phyloP scores from a whole-genome alignment of 1,140 invertebrate species.

The Neodiprion lecontei region DNA sequence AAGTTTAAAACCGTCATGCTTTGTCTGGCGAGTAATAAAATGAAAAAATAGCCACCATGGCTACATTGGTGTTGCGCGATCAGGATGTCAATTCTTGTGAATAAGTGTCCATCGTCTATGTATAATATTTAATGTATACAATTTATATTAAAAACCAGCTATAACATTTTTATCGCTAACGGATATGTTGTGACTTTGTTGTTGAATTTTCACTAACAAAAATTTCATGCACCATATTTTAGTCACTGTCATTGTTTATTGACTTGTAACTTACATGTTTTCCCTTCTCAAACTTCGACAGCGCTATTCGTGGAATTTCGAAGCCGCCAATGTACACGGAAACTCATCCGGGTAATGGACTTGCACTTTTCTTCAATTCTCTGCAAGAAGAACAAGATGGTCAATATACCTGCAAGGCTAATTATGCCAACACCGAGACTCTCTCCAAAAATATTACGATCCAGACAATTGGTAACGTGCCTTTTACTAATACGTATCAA shows the following conservation, averaged over 20 bases:
- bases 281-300: slow-evolving; percentile 32
- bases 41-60: background rate
- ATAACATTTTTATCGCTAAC: no score
- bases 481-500: slow-evolving; percentile 29
- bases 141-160: no score
- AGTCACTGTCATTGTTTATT: no score
- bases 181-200: no score
- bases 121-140: no score
- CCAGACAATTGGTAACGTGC: slow-evolving; percentile 73
- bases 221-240: no score
- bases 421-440: slow-evolving; percentile 72
- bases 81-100: background rate
- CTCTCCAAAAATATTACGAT: slow-evolving; percentile 73
- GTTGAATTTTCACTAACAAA: background rate
- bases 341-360: slow-evolving; percentile 62
- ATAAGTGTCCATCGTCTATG: no score
- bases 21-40: background rate
- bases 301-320: slow-evolving; percentile 47
- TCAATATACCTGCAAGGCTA: slow-evolving; percentile 82
- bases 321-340: slow-evolving; percentile 72
- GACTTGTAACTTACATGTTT: background rate
- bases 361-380: slow-evolving; percentile 77
- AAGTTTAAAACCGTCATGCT: background rate
- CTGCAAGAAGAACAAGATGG: slow-evolving; percentile 80
- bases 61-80: background rate